These are phyloP conservation scores for Herpetotheres cachinnans DNA, from an alignment of 2,113 vertebrate genomes.

Conservation along the genomic window DNA sequence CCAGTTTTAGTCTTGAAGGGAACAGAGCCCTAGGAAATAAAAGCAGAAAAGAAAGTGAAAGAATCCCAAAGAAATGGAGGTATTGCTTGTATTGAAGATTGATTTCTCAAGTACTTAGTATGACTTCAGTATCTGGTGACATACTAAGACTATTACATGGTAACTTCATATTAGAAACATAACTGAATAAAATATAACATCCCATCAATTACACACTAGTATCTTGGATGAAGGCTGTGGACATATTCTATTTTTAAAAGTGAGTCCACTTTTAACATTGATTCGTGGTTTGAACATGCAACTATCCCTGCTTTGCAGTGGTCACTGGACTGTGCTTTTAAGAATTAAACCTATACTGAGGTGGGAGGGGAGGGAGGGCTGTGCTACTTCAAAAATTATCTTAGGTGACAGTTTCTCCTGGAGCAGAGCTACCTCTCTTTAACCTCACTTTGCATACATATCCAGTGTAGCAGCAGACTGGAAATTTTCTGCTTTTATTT, in stretches of 20 bases:
- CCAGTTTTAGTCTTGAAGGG: background rate
- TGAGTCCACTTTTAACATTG: background rate
- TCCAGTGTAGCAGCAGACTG: background rate
- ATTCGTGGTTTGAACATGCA: background rate
- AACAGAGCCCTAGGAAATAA: background rate
- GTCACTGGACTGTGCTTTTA: background rate
- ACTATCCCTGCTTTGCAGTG: background rate
- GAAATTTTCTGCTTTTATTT: constrained; percentile 45
- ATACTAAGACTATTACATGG: background rate
- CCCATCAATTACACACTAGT: background rate
- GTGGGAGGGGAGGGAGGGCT: background rate
- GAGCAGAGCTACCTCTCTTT: background rate
- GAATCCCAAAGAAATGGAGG: background rate
- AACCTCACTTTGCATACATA: background rate
- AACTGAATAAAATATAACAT: background rate
- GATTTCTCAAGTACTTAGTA: background rate
- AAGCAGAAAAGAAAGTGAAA: background rate
- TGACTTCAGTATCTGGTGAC: background rate
- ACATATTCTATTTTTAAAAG: background rate
- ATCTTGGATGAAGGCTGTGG: background rate
- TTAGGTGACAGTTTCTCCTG: background rate
- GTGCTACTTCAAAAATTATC: background rate
- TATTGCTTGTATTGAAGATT: background rate
- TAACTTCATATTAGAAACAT: background rate
- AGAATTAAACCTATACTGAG: background rate